Evolutionary conservation across 2,113 vertebrate species (phyloP), one percentile per base, ranked within the genome.

Genomic region (Strix uralensis): DNA sequence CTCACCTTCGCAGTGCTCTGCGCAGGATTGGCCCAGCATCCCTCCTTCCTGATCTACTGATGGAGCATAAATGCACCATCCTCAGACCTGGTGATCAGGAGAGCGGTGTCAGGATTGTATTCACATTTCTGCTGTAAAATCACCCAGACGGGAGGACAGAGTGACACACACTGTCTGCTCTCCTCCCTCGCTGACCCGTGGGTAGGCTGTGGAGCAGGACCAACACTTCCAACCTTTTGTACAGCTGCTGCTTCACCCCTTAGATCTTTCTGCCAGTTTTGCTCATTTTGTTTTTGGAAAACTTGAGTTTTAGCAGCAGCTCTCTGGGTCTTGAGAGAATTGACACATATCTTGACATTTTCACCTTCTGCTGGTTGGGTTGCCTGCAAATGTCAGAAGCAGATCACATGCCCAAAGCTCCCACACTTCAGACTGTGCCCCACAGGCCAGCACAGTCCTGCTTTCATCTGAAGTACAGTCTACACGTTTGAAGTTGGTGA

Each of bases 1-100:
- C 51, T 42, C 58, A 17, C 13, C 30, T 7, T 5, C 29, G 4
- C 38, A 12, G 6, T 8, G 27, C 25, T 67, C 95, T 18, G 96
- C 96, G 13, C 63, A 47, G 81, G 93, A 96, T 69, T 91, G 96
- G 27, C 97, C 98, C 92, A 97, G 59, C 80, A 97, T 57, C 57
- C 96, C 97, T 32, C 97, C 97, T 3, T 82, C 81, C 46, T 79
- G 63, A 5, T 78, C 84, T 13, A 81, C 32, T 11, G 97, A 93
- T 75, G 97, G 97, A 55, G 96, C 95, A 1, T 47, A 86, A n/a
- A 88, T 22, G n/a, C 72, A 90, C 97, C 97, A 2, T 94, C 71
- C 2, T 59, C 83, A 36, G 94, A 78, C 83, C 94, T 83, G 86
- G 87, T 8, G 5, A 96, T 67, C 40, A 97, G 72, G 47, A 91